These are phyloP conservation scores for Strix occidentalis DNA, from an alignment of 2,797 vertebrate species.

Conservation along the genomic window DNA sequence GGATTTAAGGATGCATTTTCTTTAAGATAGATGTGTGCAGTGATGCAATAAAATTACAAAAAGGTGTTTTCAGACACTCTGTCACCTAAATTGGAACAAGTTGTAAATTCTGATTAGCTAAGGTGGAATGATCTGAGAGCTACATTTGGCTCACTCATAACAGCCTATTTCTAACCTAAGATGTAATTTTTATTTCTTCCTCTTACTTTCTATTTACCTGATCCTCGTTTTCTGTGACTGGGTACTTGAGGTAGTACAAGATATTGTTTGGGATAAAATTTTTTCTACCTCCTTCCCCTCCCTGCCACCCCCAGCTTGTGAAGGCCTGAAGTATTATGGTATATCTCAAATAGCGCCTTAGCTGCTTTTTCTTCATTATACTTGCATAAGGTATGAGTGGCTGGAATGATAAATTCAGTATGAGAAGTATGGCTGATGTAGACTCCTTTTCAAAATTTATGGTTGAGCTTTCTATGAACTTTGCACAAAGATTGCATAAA, in stretches of 20 bases:
- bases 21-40: background rate
- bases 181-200: background rate
- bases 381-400: background rate
- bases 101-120: background rate
- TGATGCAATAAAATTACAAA: background rate
- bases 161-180: background rate
- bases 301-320: background rate
- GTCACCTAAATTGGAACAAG: background rate
- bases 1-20: background rate
- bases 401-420: background rate
- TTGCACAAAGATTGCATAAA: background rate
- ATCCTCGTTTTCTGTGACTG: background rate
- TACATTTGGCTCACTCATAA: background rate
- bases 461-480: background rate
- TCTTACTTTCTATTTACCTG: background rate
- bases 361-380: background rate
- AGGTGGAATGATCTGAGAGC: background rate
- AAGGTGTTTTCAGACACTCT: background rate
- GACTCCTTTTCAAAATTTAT: background rate
- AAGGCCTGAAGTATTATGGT: background rate
- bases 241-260: background rate
- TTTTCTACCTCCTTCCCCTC: background rate
- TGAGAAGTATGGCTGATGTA: background rate
- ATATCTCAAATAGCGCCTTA: background rate
- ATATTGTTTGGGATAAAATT: background rate